A percentile compares a stretch with the other conserved stretches of the same genome.
Conservation (phyloP, 2,797 vertebrate genomes). For the Premnoplex brunnescens region DNA sequence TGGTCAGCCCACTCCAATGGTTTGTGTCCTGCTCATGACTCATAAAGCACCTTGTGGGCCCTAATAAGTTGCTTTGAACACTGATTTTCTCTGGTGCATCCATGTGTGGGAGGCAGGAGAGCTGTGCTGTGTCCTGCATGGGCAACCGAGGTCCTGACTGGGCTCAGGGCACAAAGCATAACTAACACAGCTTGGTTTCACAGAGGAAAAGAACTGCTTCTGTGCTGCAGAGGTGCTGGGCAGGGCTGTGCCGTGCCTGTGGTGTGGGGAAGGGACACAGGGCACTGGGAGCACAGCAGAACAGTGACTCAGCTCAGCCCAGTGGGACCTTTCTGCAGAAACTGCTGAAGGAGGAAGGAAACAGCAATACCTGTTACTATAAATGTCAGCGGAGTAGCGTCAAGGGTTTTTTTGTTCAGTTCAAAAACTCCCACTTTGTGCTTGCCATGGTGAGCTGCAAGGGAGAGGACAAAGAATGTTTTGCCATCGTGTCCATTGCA, state of each 20-base stretch:
- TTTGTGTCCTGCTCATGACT: accelerated
- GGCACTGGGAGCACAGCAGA: not conserved
- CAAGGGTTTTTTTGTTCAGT: not conserved
- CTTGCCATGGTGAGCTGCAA: accelerated
- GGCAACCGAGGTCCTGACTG: not conserved
- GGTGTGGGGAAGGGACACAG: not conserved
- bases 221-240: not conserved
- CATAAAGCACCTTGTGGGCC: accelerated
- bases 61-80: accelerated
- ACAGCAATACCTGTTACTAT: not conserved
- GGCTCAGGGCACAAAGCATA: accelerated
- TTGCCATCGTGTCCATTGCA: accelerated
- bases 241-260: not conserved
- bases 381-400: not conserved
- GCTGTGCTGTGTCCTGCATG: not conserved
- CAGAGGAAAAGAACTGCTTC: not conserved
- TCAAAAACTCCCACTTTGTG: not conserved
- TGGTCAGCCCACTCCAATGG: accelerated
- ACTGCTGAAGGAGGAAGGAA: slow-evolving; percentile 35
- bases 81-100: not conserved
- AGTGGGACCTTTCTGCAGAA: not conserved
- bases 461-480: not conserved
- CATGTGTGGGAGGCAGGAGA: not conserved
- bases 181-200: not conserved
- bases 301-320: slow-evolving; percentile 17